Evolutionary conservation across 2,113 vertebrate species (phyloP).

Genomic region (Sprattus sprattus): DNA sequence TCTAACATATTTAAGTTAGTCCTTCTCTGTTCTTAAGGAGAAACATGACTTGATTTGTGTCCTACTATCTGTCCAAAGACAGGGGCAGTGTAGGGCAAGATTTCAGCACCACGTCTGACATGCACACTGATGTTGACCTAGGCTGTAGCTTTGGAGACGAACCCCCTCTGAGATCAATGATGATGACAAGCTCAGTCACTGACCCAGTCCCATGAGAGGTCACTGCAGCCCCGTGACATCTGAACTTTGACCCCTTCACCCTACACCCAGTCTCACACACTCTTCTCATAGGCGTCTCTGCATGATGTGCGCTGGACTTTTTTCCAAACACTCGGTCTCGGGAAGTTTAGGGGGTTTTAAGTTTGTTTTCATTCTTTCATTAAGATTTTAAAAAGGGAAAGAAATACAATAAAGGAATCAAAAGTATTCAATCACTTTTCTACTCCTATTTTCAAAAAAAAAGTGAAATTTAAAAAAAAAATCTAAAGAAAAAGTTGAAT

Average conservation of each 20-base stretch:
- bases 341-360: not conserved
- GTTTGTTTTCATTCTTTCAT: conserved; percentile 64
- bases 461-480: conserved; percentile 68
- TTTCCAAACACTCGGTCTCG: conserved; percentile 38
- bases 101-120: not conserved
- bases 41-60: not conserved
- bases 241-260: conserved; percentile 55
- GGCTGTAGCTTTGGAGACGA: conserved; percentile 63
- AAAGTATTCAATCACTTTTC: conserved; percentile 80
- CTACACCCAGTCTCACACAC: conserved; percentile 44
- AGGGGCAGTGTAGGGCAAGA: not conserved
- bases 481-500: conserved; percentile 73
- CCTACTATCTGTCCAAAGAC: not conserved
- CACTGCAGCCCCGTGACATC: conserved; percentile 60
- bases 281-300: conserved; percentile 54
- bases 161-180: conserved; percentile 21
- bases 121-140: not conserved
- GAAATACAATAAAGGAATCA: conserved; percentile 67
- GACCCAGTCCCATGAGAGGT: conserved; percentile 43
- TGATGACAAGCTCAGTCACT: conserved; percentile 9
- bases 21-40: not conserved
- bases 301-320: conserved; percentile 52
- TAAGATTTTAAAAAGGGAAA: conserved; percentile 74
- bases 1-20: not conserved
- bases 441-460: conserved; percentile 79